These are phyloP conservation scores for Salvelinus sp. DNA, from an alignment of 2,113 vertebrate species.

Conservation along the genomic window DNA sequence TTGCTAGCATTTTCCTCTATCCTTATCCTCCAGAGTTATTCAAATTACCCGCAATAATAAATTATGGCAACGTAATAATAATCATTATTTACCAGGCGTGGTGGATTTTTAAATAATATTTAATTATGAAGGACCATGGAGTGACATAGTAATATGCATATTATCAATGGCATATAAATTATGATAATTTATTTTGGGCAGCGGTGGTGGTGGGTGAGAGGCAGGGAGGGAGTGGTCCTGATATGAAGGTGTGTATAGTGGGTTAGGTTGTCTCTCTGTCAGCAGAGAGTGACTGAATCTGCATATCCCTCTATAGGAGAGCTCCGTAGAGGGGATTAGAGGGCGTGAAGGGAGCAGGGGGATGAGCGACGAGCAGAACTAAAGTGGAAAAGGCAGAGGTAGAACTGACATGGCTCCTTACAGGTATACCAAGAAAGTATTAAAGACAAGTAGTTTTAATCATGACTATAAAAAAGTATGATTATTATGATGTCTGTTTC, in stretches of 20 bases:
- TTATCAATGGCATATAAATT: no score
- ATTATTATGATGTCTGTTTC: no score
- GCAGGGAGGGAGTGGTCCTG: not conserved
- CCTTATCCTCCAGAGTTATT: constrained; percentile 63
- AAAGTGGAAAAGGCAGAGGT: not conserved
- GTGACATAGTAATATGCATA: constrained; percentile 3
- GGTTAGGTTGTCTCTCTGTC: not conserved
- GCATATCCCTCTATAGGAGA: constrained; percentile 1
- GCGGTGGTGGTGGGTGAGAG: constrained; percentile 37
- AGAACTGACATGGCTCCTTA: not conserved
- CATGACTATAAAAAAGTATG: no score
- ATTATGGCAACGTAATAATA: constrained; percentile 10
- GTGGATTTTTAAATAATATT: constrained; percentile 65
- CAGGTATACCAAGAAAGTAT: not conserved
- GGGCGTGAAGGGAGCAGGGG: constrained; percentile 15
- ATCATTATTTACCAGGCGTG: constrained; percentile 64
- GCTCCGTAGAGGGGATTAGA: not conserved
- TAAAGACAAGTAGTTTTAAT: not conserved
- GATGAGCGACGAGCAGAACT: constrained; percentile 1
- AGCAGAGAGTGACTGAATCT: not conserved
- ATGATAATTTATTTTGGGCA: constrained; percentile 64
- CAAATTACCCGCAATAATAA: constrained; percentile 64
- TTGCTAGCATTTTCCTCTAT: constrained; percentile 42
- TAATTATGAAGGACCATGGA: constrained; percentile 69
- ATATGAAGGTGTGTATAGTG: not conserved